These are phyloP conservation scores for Ostrea denselamellosa DNA, from an alignment of 1,140 invertebrate genomes.

Conservation along the genomic window DNA sequence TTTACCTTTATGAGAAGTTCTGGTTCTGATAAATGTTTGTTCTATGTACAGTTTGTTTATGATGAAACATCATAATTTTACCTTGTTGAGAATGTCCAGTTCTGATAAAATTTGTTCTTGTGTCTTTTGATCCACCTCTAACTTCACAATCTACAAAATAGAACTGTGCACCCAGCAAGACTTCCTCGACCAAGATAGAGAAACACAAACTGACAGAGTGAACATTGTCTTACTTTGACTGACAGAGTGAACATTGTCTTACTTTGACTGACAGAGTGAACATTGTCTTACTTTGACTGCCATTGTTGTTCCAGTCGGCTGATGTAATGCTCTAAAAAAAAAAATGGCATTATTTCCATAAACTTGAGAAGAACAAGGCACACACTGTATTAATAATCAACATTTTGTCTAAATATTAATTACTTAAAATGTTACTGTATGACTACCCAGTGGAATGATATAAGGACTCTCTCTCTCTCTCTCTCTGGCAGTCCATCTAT, in stretches of 20 bases:
- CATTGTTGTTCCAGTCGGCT: conserved; percentile 89
- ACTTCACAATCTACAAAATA: conserved; percentile 30
- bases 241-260: not conserved
- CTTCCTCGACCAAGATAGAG: not conserved
- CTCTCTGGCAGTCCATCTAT: no score
- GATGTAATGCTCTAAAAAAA: conserved; percentile 82
- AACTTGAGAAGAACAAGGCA: no score
- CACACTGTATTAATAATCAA: no score
- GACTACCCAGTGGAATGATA: no score
- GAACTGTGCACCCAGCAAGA: not conserved
- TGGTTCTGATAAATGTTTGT: no score
- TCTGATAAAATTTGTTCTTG: conserved; percentile 77
- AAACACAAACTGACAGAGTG: not conserved
- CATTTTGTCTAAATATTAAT: no score
- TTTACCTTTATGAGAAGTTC: no score
- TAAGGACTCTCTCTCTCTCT: no score
- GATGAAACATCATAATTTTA: conserved; percentile 48
- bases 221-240: not conserved
- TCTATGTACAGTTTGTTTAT: no score
- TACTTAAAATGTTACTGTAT: no score
- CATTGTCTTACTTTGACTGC: conserved; percentile 89
- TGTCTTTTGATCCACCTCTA: conserved; percentile 73
- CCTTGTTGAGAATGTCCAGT: conserved; percentile 77
- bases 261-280: not conserved
- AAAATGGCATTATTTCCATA: not conserved